Percentiles rank a stretch among this genome's conserved stretches.
Evolutionary conservation across 2,888 invertebrate genomes (phyloP).

Genomic region (Scrobipalpa costella): DNA sequence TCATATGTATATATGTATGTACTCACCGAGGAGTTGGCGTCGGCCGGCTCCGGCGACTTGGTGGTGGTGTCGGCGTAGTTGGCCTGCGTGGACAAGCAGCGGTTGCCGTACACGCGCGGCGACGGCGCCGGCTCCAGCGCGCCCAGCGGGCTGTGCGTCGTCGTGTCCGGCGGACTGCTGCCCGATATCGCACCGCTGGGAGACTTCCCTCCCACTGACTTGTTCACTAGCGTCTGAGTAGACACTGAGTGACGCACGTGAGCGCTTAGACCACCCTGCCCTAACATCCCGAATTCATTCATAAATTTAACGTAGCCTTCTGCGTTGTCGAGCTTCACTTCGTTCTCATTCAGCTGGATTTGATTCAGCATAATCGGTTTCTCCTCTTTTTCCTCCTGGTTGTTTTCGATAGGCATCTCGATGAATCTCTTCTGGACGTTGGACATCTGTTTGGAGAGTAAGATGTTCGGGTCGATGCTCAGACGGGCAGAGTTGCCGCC

Average conservation of each 20-base stretch:
- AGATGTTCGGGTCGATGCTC: slow-evolving; percentile 82
- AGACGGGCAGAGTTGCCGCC: slow-evolving; percentile 64
- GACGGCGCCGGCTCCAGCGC: slow-evolving; percentile 57
- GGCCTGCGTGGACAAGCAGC: slow-evolving; percentile 46
- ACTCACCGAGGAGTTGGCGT: slow-evolving; percentile 69
- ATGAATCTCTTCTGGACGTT: slow-evolving; percentile 46
- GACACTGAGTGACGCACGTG: slow-evolving; percentile 85
- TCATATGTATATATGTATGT: too few relatives aligned
- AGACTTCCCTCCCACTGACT: slow-evolving; percentile 52
- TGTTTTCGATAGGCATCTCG: slow-evolving; percentile 43
- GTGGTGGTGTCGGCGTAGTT: slow-evolving; percentile 74
- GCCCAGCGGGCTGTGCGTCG: slow-evolving; percentile 90
- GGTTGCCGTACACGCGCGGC: slow-evolving; percentile 44
- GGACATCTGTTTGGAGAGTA: slow-evolving; percentile 64
- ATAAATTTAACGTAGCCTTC: slow-evolving; percentile 52
- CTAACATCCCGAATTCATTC: slow-evolving; percentile 45
- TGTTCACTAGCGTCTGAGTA: slow-evolving; percentile 85
- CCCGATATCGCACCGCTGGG: slow-evolving; percentile 53
- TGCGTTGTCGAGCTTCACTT: slow-evolving; percentile 39
- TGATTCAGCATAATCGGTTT: slow-evolving; percentile 31
- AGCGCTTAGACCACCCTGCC: slow-evolving; percentile 30
- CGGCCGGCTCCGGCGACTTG: slow-evolving; percentile 69
- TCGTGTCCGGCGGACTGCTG: slow-evolving; percentile 88
- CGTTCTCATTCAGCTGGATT: slow-evolving; percentile 31
- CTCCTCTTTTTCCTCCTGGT: slow-evolving; percentile 41